Conservation (phyloP, 2,888 invertebrate species). For the Dolichopus griseipennis region DNA sequence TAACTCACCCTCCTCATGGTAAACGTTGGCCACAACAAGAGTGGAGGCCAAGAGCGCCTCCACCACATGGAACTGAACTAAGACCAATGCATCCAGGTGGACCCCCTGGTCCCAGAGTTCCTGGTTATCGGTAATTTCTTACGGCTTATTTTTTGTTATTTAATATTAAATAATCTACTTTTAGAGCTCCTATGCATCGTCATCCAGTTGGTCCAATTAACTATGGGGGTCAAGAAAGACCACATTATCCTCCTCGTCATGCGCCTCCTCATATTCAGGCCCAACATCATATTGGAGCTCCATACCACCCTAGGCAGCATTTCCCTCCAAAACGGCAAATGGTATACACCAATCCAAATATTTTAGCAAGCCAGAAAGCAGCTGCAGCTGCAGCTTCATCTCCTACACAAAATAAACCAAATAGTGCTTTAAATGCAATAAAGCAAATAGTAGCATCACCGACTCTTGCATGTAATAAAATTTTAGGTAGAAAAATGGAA, state of each 20-base stretch:
- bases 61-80: conserved; percentile 13
- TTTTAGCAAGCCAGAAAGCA: conserved; percentile 29
- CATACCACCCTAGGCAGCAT: conserved; percentile 28
- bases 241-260: conserved; percentile 33
- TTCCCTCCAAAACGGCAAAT: conserved; percentile 38
- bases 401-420: conserved; percentile 7
- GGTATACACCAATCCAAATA: conserved; percentile 36
- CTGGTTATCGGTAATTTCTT: conserved; percentile 8
- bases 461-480: background rate
- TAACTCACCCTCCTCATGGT: background rate
- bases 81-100: conserved; percentile 15
- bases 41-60: conserved; percentile 19
- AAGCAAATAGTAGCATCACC: background rate
- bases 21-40: conserved; percentile 22
- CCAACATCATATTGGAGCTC: conserved; percentile 11
- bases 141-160: background rate
- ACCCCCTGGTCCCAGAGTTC: conserved; percentile 19
- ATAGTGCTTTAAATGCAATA: background rate
- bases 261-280: conserved; percentile 10
- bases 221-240: conserved; percentile 27
- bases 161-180: background rate
- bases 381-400: conserved; percentile 17
- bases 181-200: conserved; percentile 26
- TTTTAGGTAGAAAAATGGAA: background rate
- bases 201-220: conserved; percentile 30